phyloP scores from a whole-genome alignment of 2,797 vertebrate species.

The Typhlichthys subterraneus region DNA sequence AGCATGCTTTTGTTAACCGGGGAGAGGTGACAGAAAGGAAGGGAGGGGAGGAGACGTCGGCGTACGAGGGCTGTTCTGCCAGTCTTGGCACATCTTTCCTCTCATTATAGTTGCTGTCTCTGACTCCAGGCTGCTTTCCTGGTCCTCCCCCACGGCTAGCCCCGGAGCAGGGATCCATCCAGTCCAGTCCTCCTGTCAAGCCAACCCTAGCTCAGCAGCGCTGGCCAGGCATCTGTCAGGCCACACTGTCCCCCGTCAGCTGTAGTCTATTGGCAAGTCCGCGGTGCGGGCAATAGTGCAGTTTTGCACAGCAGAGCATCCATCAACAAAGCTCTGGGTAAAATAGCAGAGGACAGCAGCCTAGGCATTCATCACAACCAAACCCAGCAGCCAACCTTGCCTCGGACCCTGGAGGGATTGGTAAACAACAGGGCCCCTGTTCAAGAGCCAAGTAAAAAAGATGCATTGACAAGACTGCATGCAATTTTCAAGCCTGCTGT shows the following conservation, averaged over 20 bases:
- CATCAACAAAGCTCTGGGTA: slow-evolving; percentile 57
- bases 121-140: slow-evolving; percentile 57
- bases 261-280: slow-evolving; percentile 58
- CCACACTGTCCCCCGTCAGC: slow-evolving; percentile 71
- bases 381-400: slow-evolving; percentile 22
- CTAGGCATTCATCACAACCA: slow-evolving; percentile 51
- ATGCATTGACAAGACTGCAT: slow-evolving; percentile 22
- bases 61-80: slow-evolving; percentile 54
- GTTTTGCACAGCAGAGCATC: slow-evolving; percentile 54
- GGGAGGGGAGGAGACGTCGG: slow-evolving; percentile 9
- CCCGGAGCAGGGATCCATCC: slow-evolving; percentile 73
- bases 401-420: slow-evolving; percentile 22
- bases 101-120: slow-evolving; percentile 72
- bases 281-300: slow-evolving; percentile 46
- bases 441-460: slow-evolving; percentile 11
- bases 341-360: slow-evolving; percentile 48
- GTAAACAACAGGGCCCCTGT: slow-evolving; percentile 27
- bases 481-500: slow-evolving; percentile 23
- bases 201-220: slow-evolving; percentile 70
- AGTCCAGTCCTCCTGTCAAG: slow-evolving; percentile 69
- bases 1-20: slow-evolving; percentile 37
- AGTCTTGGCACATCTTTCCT: slow-evolving; percentile 63
- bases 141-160: slow-evolving; percentile 71
- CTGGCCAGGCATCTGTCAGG: slow-evolving; percentile 72
- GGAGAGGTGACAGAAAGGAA: slow-evolving; percentile 37